Conservation (phyloP, 2,113 vertebrate species). For the Gobius niger region DNA sequence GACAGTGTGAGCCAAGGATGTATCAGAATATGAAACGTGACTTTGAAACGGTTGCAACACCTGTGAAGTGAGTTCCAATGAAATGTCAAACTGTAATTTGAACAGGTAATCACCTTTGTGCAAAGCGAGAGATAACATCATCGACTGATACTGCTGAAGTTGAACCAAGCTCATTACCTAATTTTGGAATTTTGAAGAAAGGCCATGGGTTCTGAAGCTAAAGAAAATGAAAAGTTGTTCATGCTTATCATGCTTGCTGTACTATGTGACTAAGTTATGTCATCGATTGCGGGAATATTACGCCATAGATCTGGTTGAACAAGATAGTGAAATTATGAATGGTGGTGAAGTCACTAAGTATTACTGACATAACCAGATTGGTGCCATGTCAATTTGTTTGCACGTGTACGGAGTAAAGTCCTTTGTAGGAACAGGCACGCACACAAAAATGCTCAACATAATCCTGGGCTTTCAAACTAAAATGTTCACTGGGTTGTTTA, state of each 20-base stretch:
- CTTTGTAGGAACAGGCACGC: neutral
- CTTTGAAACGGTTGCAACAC: neutral
- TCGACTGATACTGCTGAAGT: neutral
- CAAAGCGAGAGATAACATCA: conserved; percentile 1
- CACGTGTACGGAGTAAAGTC: neutral
- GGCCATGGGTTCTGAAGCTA: neutral
- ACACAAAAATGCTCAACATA: neutral
- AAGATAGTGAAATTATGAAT: neutral
- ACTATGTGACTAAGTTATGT: neutral
- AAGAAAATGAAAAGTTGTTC: neutral
- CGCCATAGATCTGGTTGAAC: conserved; percentile 7
- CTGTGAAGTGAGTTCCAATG: neutral
- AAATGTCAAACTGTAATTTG: neutral
- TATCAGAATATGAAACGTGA: neutral
- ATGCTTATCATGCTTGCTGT: neutral
- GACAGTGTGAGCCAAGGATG: too few species aligned
- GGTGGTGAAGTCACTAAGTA: neutral
- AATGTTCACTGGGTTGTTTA: too few species aligned
- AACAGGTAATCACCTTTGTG: neutral
- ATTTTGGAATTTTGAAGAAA: neutral
- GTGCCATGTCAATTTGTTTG: neutral
- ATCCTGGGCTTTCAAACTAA: neutral
- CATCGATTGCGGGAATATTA: neutral
- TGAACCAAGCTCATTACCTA: neutral
- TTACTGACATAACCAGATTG: neutral